phyloP scores from a whole-genome alignment of 2,888 invertebrate genomes.

The Trissoscelio sp. region DNA sequence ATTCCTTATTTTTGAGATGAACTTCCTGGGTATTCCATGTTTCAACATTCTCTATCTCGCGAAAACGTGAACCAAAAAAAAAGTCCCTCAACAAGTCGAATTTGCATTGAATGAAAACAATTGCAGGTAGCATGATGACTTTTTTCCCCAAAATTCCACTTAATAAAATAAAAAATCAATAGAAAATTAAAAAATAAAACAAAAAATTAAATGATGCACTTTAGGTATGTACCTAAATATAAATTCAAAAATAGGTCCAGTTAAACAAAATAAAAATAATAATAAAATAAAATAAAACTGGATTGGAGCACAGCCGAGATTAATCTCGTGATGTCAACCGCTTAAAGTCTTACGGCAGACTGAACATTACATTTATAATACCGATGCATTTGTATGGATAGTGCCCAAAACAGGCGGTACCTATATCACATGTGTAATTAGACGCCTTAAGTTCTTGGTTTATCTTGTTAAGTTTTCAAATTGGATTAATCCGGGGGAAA shows the following conservation, averaged over 20 bases:
- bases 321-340: slow-evolving; percentile 20
- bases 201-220: too few species aligned
- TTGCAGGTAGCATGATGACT: slow-evolving; percentile 52
- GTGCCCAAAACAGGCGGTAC: slow-evolving; percentile 30
- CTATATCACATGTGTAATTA: slow-evolving; percentile 22
- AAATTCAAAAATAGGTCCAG: too few species aligned
- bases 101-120: slow-evolving; percentile 60
- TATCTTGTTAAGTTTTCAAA: slow-evolving; percentile 9
- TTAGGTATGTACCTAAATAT: too few species aligned
- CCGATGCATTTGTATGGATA: slow-evolving; percentile 21
- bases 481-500: not conserved
- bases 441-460: slow-evolving; percentile 5
- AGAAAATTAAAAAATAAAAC: too few species aligned
- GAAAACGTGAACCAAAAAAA: slow-evolving; percentile 67
- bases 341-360: slow-evolving; percentile 23
- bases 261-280: not conserved
- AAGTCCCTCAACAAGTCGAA: slow-evolving; percentile 70
- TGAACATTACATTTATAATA: slow-evolving; percentile 31
- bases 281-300: not conserved
- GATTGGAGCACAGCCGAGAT: not conserved
- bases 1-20: slow-evolving; percentile 6
- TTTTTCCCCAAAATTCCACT: not conserved
- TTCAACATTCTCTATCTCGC: not conserved
- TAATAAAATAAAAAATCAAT: too few species aligned
- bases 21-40: slow-evolving; percentile 2